Evolutionary conservation across 2,888 invertebrate species (phyloP), one percentile per base, ranked within the genome.

Genomic region (Lithosia quadra): DNA sequence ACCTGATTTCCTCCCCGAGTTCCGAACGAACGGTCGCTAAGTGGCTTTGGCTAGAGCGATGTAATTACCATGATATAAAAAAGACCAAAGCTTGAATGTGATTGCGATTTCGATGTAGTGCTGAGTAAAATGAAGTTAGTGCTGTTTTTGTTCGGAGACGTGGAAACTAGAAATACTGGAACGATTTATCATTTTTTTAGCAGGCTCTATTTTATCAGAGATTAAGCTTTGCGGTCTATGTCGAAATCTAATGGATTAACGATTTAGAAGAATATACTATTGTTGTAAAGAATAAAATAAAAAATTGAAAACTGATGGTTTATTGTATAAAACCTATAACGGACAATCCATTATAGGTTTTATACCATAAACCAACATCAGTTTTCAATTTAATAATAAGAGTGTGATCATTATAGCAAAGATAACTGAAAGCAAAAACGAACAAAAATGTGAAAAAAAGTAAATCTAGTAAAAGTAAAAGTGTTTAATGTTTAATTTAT

Each of bases 1-100:
- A 78, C 39, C 67, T 65, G 60, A 75, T 78, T 71, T 75, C 55
- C 64, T 67, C 15, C 62, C n/a, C 39, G 61, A 66, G 53, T 28
- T 65, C 24, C 8, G 36, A 43, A 33, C 39, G 33, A 61, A 43
- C n/a, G 36, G 57, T 63, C 13, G 24, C 43, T 58, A 67, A 67
- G 34, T 58, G 49, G 24, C 63, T 67, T 58, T 36, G 21, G 18
- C 58, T 24, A 49, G 36, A n/a, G 63, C 43, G 21, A 56, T 13
- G 53, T 63, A 67, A 67, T 67, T 33, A 61, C 43, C 28, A 8
- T 21, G 39, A 21, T 10, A 18, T 24, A 34, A 55, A 63, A 63
- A 63, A 18, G 24, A 28, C 18, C 9, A n/a, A 55, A 55, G 55
- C 55, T 63, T 7, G 34, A 18, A 15, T 21, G n/a, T 62, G 18